Base-by-base conservation (phyloP, 2,113 vertebrate species). In the Bos indicus region DNA sequence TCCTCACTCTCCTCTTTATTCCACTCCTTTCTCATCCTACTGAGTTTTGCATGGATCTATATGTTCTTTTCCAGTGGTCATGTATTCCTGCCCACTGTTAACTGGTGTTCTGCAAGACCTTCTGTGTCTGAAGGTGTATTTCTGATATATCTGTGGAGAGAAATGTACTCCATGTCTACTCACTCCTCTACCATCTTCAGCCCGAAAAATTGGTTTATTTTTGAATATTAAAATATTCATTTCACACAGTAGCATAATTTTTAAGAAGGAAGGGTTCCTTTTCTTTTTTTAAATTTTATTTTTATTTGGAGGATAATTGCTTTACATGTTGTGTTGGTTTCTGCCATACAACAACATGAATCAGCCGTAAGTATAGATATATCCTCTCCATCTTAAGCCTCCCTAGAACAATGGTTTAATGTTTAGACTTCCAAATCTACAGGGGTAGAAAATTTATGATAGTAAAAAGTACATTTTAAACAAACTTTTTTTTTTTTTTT, bases 341-440 rank as follows among this genome's bases (percentile, higher is more conserved):
- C 64, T 67, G 64, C 64, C 64, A 67, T 11, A 67, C 17, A 67
- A 36, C 33, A 67, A 36, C 64, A 67, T 67, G 64, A 67, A 36
- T 67, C n/a, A 67, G 17, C n/a, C n/a, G 5, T 67, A 67, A 67
- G 64, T 67, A 67, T 21, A 67, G 8, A 67, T 36, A 36, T 67
- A 36, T 36, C n/a, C n/a, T 67, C n/a, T 67, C n/a, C n/a, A 17
- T 67, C 17, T 67, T 67, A 67, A 67, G 64, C 33, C 8, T 67
- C n/a, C n/a, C n/a, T 67, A 67, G n/a, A 36, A 67, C 36, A 36
- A 36, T 36, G n/a, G 17, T 92, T 92, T 52, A 67, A 9, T 88
- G 46, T 90, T 98, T 74, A 95, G 43, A 87, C 88, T 96, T 95
- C 56, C 46, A 96, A 80, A 21, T 96, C 56, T 86, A 82, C 21